Evolutionary conservation across 2,797 vertebrate species (phyloP).

Genomic region (Potorous gilbertii): DNA sequence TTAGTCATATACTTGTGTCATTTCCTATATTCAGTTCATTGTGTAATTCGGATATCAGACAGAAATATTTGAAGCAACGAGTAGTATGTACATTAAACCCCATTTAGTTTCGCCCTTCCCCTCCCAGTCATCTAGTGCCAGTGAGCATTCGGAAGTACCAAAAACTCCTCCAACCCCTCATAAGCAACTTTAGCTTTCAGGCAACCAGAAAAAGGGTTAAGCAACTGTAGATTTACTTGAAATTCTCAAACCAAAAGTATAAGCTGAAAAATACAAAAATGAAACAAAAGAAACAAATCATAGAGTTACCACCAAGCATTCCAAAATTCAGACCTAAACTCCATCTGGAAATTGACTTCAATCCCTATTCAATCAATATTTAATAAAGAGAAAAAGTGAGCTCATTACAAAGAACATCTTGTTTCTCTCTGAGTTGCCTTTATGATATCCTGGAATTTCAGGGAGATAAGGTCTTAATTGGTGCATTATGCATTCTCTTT

Average conservation of each 20-base stretch:
- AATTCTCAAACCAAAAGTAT: not conserved
- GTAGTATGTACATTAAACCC: not conserved
- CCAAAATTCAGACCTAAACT: not conserved
- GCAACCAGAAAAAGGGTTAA: not conserved
- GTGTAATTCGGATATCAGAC: not conserved
- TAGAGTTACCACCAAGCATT: not conserved
- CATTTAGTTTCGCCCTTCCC: not conserved
- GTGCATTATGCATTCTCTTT: slow-evolving; percentile 30
- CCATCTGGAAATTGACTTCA: slow-evolving; percentile 41
- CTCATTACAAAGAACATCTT: slow-evolving; percentile 50
- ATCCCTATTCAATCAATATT: slow-evolving; percentile 48
- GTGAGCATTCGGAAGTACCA: not conserved
- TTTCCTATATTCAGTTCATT: not conserved
- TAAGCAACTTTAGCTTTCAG: not conserved
- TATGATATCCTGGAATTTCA: slow-evolving; percentile 50
- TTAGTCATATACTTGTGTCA: not conserved
- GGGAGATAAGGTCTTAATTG: slow-evolving; percentile 41
- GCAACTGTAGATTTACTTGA: not conserved
- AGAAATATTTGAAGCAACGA: not conserved
- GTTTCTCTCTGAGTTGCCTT: slow-evolving; percentile 21
- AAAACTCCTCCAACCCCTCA: accelerated
- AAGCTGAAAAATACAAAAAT: not conserved
- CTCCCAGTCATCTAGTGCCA: not conserved
- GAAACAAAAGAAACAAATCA: not conserved
- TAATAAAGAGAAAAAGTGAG: slow-evolving; percentile 53